Evolutionary conservation across 2,797 vertebrate genomes (phyloP), one percentile per base, ranked within the genome.

Genomic region (Hephaestus fuliginosus): DNA sequence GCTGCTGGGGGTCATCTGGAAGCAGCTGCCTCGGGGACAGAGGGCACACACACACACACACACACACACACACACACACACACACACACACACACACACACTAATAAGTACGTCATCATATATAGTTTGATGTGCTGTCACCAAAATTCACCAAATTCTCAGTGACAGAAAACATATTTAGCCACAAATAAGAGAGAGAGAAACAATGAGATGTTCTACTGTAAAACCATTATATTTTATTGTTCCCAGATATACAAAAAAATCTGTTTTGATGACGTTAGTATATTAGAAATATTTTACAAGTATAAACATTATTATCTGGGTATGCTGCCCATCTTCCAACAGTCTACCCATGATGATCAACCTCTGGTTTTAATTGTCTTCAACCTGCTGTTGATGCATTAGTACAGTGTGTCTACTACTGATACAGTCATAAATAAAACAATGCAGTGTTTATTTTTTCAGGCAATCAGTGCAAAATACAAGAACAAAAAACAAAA

Each of bases 1-100:
- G 55, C 94, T 67, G 88, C 93, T 90, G 94, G 93, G 92, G 92
- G 86, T 92, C 92, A 93, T 94, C 91, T 92, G 84, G 86, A 93
- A 88, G 92, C 91, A 92, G 85, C 89, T 93, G 90, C 87, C 78
- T 82, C 0, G 22, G 83, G 88, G 83, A 89, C 83, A 86, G 68
- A 83, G 86, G 83, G 67, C 73, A 78, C 73, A 72, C 67, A 86
- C 75, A 70, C 58, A 71, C 22, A 57, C 60, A 65, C 30, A 58
- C 58, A 66, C 44, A 12, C 22, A 48, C 9, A 14, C 28, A 64
- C 65, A 65, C 30, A 58, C 73, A 78, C 73, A 72, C 67, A 86
- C 75, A 70, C 58, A 71, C 22, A 57, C 60, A 65, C 30, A 58
- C 58, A 66, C 44, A 12, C 22, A 48, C 9, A 14, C 28, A 64